Percentiles rank a stretch among this genome's conserved stretches.
Evolutionary conservation across 2,797 vertebrate species (phyloP).

Genomic region (Sebastes glaucus): DNA sequence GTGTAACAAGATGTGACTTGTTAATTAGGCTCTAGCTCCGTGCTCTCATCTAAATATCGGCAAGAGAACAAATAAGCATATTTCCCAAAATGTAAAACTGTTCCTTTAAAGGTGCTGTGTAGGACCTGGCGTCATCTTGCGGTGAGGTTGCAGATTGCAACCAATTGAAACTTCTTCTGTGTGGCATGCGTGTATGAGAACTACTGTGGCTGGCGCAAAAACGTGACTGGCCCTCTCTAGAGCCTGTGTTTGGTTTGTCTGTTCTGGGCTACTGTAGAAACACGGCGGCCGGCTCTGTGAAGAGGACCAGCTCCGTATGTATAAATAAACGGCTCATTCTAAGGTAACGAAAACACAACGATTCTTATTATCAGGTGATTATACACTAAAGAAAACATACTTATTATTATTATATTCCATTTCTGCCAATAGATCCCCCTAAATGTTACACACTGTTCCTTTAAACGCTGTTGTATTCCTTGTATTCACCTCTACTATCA

Average conservation of each 20-base stretch:
- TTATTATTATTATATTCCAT: neutral
- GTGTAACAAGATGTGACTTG: neutral
- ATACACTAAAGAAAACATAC: neutral
- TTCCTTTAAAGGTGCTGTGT: neutral
- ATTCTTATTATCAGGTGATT: neutral
- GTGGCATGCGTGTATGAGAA: too few species aligned
- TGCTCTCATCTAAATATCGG: neutral
- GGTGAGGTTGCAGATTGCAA: too few species aligned
- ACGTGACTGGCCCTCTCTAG: neutral
- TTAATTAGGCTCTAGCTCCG: neutral
- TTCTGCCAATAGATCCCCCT: neutral
- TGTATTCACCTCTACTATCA: neutral
- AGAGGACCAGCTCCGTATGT: too few species aligned
- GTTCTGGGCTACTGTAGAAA: neutral
- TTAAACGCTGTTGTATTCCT: neutral
- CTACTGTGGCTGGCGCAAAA: too few species aligned
- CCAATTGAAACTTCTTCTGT: too few species aligned
- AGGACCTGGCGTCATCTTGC: too few species aligned
- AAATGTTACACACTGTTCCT: neutral
- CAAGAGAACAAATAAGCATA: neutral
- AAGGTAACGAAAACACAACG: neutral
- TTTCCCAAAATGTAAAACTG: neutral
- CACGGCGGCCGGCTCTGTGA: neutral
- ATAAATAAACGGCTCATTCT: accelerated
- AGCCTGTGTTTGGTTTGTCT: neutral